Evolutionary conservation across 2,113 vertebrate genomes (phyloP).

Genomic region (Cebidichthys violaceus): DNA sequence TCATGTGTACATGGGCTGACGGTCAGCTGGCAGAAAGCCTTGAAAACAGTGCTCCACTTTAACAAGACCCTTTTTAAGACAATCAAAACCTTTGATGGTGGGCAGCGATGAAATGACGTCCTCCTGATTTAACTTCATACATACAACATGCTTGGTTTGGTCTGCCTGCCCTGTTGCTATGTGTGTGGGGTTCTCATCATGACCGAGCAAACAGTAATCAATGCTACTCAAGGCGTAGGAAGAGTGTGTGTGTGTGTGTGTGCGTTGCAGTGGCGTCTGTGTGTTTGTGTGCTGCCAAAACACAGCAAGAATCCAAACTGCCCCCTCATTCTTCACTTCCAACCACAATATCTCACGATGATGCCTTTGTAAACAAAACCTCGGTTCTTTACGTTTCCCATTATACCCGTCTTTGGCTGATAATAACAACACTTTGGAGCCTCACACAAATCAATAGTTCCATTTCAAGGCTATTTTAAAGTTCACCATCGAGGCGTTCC

Average conservation of each 20-base stretch:
- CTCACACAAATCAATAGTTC: conserved; percentile 40
- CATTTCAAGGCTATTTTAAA: conserved; percentile 31
- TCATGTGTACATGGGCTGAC: background rate
- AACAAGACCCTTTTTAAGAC: conserved; percentile 10
- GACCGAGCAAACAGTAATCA: conserved; percentile 24
- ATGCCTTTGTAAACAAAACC: conserved; percentile 22
- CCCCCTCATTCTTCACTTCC: conserved; percentile 42
- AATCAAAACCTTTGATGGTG: background rate
- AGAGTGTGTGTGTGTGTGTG: conserved; percentile 18
- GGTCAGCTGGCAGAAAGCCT: conserved; percentile 31
- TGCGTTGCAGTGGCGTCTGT: conserved; percentile 15
- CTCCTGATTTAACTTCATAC: background rate
- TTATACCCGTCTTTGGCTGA: conserved; percentile 11
- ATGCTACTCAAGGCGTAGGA: conserved; percentile 42
- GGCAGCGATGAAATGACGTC: background rate
- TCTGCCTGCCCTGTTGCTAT: background rate
- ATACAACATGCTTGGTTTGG: background rate
- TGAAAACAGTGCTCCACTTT: background rate
- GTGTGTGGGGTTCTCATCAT: conserved; percentile 20
- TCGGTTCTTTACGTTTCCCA: conserved; percentile 14
- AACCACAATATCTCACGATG: conserved; percentile 22
- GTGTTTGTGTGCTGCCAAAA: conserved; percentile 1
- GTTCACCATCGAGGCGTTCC: background rate
- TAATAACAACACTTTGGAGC: conserved; percentile 20
- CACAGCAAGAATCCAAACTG: conserved; percentile 37